These are phyloP conservation scores for Cinclus cinclus DNA, from an alignment of 2,113 vertebrate genomes.

Conservation along the genomic window DNA sequence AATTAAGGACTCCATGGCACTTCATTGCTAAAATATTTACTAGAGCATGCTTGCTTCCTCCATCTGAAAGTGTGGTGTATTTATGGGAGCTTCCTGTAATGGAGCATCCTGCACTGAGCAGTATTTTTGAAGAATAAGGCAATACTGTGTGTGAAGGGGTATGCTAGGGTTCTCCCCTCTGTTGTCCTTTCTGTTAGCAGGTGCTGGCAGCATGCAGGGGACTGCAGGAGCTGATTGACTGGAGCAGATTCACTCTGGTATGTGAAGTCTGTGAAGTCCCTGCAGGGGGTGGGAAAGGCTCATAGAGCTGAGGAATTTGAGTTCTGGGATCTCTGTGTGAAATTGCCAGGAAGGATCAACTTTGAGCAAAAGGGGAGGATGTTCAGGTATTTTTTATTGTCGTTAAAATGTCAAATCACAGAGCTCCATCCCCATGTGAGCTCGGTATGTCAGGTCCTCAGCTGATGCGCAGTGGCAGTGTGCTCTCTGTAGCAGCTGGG, in stretches of 20 bases:
- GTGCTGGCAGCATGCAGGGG: slow-evolving; percentile 1
- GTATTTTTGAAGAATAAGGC: slow-evolving; percentile 23
- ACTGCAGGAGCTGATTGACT: slow-evolving; percentile 31
- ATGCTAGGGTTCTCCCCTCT: background rate
- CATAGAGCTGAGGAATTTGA: background rate
- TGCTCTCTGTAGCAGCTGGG: background rate
- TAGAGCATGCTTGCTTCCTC: slow-evolving; percentile 23
- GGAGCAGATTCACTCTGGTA: slow-evolving; percentile 34
- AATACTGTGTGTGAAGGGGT: background rate
- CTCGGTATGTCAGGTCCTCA: background rate
- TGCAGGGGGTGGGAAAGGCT: background rate
- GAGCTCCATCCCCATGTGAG: background rate
- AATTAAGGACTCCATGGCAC: slow-evolving; percentile 14
- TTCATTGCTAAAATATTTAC: slow-evolving; percentile 55
- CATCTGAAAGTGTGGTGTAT: background rate
- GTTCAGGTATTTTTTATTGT: background rate
- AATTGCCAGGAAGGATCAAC: background rate
- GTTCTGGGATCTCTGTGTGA: background rate
- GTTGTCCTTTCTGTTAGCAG: slow-evolving; percentile 13
- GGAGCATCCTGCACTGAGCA: background rate
- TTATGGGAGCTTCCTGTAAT: background rate
- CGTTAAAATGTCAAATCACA: background rate
- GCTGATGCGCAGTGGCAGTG: background rate
- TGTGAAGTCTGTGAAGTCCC: background rate
- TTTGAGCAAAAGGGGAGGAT: background rate